phyloP scores from a whole-genome alignment of 2,113 vertebrate species.

The Corapipo altera region DNA sequence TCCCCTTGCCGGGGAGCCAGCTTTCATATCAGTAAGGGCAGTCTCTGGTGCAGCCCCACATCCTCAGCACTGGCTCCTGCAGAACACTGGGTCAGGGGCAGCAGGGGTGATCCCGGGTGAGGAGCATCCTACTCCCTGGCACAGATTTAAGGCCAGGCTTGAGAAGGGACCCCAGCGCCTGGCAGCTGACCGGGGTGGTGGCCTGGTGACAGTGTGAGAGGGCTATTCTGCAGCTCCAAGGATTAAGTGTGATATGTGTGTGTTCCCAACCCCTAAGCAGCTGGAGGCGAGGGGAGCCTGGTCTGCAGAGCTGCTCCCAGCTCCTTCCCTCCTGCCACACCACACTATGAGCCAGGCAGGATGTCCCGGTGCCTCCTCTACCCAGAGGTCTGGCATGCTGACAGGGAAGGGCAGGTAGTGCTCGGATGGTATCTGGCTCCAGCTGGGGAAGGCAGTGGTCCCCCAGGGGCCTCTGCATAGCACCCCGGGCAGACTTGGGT shows the following conservation, averaged over 20 bases:
- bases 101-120: fast-evolving
- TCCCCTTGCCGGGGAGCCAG: background rate
- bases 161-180: background rate
- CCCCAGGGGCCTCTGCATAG: background rate
- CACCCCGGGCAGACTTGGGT: background rate
- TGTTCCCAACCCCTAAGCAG: fast-evolving
- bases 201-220: background rate
- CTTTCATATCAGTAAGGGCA: fast-evolving
- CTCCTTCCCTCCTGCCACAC: background rate
- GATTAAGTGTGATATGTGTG: background rate
- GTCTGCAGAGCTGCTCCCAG: background rate
- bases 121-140: background rate
- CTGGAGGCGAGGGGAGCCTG: background rate
- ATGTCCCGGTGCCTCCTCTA: background rate
- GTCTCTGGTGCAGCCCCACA: background rate
- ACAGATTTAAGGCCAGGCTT: background rate
- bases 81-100: background rate
- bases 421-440: background rate
- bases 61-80: fast-evolving
- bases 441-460: background rate
- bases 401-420: background rate
- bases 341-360: background rate
- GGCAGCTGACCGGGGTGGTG: fast-evolving
- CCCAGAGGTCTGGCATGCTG: background rate
- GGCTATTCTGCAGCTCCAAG: background rate